phyloP scores from a whole-genome alignment of 2,113 vertebrate species.

The Phylloscopus trochilus region DNA sequence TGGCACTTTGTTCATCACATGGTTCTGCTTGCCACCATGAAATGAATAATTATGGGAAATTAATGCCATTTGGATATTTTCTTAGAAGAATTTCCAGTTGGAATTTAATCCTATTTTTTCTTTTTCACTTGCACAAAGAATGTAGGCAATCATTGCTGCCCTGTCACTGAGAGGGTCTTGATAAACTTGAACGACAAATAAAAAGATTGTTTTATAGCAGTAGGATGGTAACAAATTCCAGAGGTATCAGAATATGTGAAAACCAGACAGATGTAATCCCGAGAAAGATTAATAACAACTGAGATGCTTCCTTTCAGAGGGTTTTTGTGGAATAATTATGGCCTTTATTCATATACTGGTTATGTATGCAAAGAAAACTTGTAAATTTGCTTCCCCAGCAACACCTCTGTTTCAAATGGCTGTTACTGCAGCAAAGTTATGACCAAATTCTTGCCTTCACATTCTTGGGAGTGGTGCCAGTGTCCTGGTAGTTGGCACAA shows the following conservation, averaged over 20 bases:
- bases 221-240: background rate
- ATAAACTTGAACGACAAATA: constrained; percentile 17
- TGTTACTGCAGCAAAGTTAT: background rate
- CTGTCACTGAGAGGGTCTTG: background rate
- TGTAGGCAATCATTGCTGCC: background rate
- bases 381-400: background rate
- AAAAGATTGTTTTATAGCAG: background rate
- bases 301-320: background rate
- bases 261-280: background rate
- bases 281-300: background rate
- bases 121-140: constrained; percentile 40
- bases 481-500: background rate
- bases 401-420: background rate
- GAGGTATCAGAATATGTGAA: background rate
- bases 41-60: background rate
- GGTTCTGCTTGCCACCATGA: background rate
- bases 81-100: background rate
- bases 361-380: background rate
- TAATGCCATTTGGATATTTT: background rate
- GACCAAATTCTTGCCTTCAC: background rate
- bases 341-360: background rate
- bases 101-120: background rate
- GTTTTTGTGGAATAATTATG: background rate
- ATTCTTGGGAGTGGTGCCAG: background rate
- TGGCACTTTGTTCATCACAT: background rate